Percentiles rank a stretch among this genome's conserved stretches.
Conservation (phyloP, 2,797 vertebrate species). For the Aplochiton taeniatus region DNA sequence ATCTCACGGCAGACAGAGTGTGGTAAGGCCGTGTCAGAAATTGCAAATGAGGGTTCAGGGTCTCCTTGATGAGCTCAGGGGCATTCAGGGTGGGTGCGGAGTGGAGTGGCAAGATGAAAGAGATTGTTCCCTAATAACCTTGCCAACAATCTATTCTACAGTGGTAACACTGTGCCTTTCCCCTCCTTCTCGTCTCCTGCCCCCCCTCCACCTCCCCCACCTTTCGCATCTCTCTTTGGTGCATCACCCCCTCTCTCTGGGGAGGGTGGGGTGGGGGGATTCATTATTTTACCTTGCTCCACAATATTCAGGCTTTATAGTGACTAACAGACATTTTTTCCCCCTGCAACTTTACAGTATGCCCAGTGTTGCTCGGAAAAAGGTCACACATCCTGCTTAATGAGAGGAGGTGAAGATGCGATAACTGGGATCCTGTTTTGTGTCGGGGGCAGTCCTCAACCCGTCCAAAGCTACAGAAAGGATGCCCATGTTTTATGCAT, state of each 20-base stretch:
- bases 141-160: constrained; percentile 3
- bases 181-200: constrained; percentile 2
- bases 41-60: constrained; percentile 56
- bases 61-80: constrained; percentile 52
- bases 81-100: constrained; percentile 30
- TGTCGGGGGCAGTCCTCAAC: no score
- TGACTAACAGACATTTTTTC: no score
- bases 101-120: constrained; percentile 48
- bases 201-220: constrained; percentile 9
- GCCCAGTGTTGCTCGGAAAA: no score
- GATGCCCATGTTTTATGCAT: constrained; percentile 1
- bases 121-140: constrained; percentile 47
- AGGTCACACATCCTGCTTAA: no score
- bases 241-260: constrained; percentile 23
- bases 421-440: no score
- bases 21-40: constrained; percentile 54
- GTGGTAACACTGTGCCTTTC: constrained; percentile 26
- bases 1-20: constrained; percentile 44
- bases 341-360: no score
- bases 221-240: constrained; percentile 12
- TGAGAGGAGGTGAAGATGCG: no score
- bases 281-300: constrained; percentile 1
- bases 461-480: background rate
- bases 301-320: no score
- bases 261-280: no score